Evolutionary conservation across 2,888 invertebrate species (phyloP).

Genomic region (Drosophila leonis): DNA sequence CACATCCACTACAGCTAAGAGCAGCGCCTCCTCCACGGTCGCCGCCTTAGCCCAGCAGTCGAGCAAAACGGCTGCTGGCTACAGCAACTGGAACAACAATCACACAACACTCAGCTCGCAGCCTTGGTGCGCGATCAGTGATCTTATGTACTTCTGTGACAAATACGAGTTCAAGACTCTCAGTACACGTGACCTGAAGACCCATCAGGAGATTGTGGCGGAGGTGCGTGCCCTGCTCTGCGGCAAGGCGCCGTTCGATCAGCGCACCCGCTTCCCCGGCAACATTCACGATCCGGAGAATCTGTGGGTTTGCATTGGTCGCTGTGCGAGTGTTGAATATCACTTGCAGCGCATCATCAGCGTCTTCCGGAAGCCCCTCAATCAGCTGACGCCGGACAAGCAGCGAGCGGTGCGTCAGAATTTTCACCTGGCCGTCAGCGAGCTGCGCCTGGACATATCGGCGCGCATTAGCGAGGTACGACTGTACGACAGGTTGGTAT

Average conservation of each 20-base stretch:
- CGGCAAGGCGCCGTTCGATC: conserved; percentile 76
- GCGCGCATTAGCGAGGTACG: conserved; percentile 80
- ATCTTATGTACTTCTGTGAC: conserved; percentile 82
- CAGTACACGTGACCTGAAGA: conserved; percentile 67
- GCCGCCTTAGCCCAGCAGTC: conserved; percentile 25
- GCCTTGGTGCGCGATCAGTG: conserved; percentile 81
- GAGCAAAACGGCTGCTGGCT: conserved; percentile 58
- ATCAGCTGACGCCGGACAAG: conserved; percentile 77
- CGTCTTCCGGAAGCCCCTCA: conserved; percentile 78
- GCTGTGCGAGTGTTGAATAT: conserved; percentile 81
- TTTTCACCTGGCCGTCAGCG: conserved; percentile 81
- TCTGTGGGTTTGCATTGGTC: conserved; percentile 80
- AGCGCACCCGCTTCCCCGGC: conserved; percentile 78
- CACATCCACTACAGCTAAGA: conserved; percentile 17
- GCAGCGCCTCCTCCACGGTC: conserved; percentile 17
- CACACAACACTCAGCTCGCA: conserved; percentile 71
- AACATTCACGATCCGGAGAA: conserved; percentile 81
- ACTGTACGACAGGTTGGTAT: conserved; percentile 78
- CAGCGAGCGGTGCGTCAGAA: conserved; percentile 81
- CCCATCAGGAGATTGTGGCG: conserved; percentile 75
- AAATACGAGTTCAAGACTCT: conserved; percentile 81
- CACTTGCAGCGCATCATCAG: conserved; percentile 79
- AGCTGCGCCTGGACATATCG: conserved; percentile 80
- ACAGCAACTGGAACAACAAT: conserved; percentile 77
- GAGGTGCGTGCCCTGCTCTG: conserved; percentile 72